Base-by-base conservation (phyloP, 2,797 vertebrate genomes). In the Sebastes hubbsi region DNA sequence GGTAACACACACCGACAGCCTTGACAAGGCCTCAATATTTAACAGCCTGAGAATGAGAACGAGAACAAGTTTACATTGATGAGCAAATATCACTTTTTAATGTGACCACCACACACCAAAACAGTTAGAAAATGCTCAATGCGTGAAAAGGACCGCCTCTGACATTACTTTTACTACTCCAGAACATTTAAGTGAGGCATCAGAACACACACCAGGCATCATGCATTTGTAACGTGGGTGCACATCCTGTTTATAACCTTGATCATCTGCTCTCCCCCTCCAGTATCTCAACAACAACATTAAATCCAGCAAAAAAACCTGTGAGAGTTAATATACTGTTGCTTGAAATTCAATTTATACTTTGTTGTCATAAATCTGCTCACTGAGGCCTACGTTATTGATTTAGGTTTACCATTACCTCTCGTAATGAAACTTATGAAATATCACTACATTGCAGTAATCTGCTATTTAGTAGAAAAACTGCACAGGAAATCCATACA, bases 401-500 rank as follows among this genome's bases (percentile, higher is more conserved):
- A 81, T 74, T 60, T 30, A 10, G 46, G 34, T 62, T 73, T 12
- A 72, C 68, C 56, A 64, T 84, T 60, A 86, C 54, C 58, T 36
- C 58, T 46, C 49, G 56, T 34, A 83, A 78, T 81, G 75, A 74
- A 82, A 78, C 22, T 60, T 58, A 8, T 77, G 42, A 78, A 77
- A 88, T 72, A 67, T 63, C 76, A 20, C 38, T 36, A 63, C 27
- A 66, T 81, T 80, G 69, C 34, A 77, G 66, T 81, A 20, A 72
- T 88, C 83, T 89, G 54, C 52, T 52, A 58, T 59, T 75, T 52
- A 16, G 69, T 24, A 16, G 20, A 72, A 77, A 67, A 72, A 60
- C 62, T 59, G 54, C 58, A 54, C 18, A 71, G 72, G 20, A 74
- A 86, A 88, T 92, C 79, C 46, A 87, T 82, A 70, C 62, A 66